phyloP scores from a whole-genome alignment of 1,140 invertebrate species.

The Globodera rostochiensis region DNA sequence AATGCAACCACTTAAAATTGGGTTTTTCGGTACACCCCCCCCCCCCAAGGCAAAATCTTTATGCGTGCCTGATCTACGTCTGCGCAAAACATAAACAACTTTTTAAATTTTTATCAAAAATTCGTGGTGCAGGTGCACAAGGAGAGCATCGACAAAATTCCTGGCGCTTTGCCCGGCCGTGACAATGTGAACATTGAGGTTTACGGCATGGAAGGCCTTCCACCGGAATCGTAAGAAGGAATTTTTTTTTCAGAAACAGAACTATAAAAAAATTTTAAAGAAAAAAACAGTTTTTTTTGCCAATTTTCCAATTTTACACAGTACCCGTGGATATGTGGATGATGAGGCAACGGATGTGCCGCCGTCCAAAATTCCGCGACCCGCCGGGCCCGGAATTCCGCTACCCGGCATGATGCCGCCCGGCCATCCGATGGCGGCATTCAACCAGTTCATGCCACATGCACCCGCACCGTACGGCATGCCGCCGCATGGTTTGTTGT shows the following conservation, averaged over 20 bases:
- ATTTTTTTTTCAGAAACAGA: neutral
- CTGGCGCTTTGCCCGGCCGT: slow-evolving; percentile 93
- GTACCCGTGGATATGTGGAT: slow-evolving; percentile 28
- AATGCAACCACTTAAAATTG: no score
- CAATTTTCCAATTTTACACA: no score
- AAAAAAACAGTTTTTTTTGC: neutral
- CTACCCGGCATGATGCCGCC: slow-evolving; percentile 22
- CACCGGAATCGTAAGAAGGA: slow-evolving; percentile 72
- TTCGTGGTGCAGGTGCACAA: slow-evolving; percentile 91
- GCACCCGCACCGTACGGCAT: neutral
- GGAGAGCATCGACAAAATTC: slow-evolving; percentile 99
- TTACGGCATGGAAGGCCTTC: slow-evolving; percentile 99
- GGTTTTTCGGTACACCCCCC: no score
- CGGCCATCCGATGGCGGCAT: neutral
- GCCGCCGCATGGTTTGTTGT: neutral
- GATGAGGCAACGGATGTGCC: slow-evolving; percentile 20
- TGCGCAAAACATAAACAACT: no score
- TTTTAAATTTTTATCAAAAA: no score
- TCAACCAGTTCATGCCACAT: neutral
- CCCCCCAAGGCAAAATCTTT: no score
- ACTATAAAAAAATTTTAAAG: neutral
- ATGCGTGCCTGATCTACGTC: no score
- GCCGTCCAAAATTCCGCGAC: slow-evolving; percentile 29
- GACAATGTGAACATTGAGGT: slow-evolving; percentile 99
- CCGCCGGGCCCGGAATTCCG: slow-evolving; percentile 29